Conservation (phyloP, 2,113 vertebrate genomes). For the Neodontobutis hainanensis region DNA sequence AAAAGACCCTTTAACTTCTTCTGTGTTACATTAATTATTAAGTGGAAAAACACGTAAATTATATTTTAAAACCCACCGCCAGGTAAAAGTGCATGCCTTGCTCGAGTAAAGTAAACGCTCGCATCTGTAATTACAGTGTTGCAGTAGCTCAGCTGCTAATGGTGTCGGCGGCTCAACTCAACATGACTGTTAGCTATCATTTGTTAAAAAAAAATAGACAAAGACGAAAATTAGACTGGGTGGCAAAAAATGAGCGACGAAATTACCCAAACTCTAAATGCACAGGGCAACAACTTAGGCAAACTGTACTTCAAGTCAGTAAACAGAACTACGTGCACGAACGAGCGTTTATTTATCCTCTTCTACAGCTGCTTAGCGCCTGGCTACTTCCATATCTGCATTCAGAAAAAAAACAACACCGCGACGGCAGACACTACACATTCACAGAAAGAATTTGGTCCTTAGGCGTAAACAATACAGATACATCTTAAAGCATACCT, state of each 20-base stretch:
- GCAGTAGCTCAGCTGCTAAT: slow-evolving; percentile 18
- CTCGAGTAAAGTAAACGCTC: neutral
- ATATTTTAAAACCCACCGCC: too few relatives aligned
- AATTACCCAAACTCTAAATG: neutral
- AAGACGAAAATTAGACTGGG: neutral
- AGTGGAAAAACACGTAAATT: neutral
- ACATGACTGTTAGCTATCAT: slow-evolving; percentile 30
- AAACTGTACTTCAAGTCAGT: rapidly evolving
- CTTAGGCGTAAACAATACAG: rapidly evolving
- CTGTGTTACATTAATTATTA: neutral
- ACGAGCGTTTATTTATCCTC: neutral
- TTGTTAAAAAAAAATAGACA: neutral
- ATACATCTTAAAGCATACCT: slow-evolving; percentile 57
- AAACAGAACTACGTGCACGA: neutral
- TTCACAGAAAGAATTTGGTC: neutral
- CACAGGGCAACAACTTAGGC: neutral
- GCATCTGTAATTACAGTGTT: neutral
- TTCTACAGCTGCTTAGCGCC: slow-evolving; percentile 49
- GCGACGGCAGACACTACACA: slow-evolving; percentile 44
- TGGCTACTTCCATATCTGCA: slow-evolving; percentile 55
- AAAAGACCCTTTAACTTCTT: slow-evolving; percentile 55
- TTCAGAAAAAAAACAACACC: slow-evolving; percentile 64
- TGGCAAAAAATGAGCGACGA: neutral
- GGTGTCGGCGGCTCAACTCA: slow-evolving; percentile 20
- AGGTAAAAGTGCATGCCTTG: neutral